These are phyloP conservation scores for Aphodius granarius DNA, from an alignment of 2,888 invertebrate genomes.

Conservation along the genomic window DNA sequence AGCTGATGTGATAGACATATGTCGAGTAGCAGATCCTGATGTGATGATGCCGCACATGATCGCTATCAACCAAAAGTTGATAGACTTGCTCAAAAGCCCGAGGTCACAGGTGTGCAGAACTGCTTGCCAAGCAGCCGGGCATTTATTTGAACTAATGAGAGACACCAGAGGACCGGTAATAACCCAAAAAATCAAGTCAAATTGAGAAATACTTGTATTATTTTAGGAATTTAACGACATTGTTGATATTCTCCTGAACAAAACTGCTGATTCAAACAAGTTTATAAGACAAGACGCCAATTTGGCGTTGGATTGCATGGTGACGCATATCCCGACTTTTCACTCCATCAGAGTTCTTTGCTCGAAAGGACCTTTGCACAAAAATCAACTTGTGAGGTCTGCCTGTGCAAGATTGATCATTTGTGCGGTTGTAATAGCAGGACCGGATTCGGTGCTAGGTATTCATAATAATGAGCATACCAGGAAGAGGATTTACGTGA, in stretches of 20 bases:
- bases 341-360: conserved; percentile 60
- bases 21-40: conserved; percentile 40
- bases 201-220: neutral
- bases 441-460: conserved; percentile 62
- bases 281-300: conserved; percentile 77
- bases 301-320: conserved; percentile 68
- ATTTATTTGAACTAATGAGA: conserved; percentile 51
- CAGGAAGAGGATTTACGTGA: conserved; percentile 54
- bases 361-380: conserved; percentile 57
- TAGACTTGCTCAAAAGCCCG: conserved; percentile 51
- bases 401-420: conserved; percentile 67
- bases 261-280: conserved; percentile 72
- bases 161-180: conserved; percentile 53
- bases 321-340: conserved; percentile 65
- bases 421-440: conserved; percentile 65
- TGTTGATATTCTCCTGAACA: conserved; percentile 64
- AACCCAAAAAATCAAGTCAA: conserved; percentile 4
- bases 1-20: conserved; percentile 49
- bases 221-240: conserved; percentile 71
- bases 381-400: conserved; percentile 68
- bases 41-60: conserved; percentile 48
- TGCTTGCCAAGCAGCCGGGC: conserved; percentile 52
- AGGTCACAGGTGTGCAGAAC: conserved; percentile 52
- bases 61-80: conserved; percentile 48
- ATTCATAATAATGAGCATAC: conserved; percentile 58